Conservation (phyloP, 2,888 invertebrate genomes). For the Nomada goodeniana region DNA sequence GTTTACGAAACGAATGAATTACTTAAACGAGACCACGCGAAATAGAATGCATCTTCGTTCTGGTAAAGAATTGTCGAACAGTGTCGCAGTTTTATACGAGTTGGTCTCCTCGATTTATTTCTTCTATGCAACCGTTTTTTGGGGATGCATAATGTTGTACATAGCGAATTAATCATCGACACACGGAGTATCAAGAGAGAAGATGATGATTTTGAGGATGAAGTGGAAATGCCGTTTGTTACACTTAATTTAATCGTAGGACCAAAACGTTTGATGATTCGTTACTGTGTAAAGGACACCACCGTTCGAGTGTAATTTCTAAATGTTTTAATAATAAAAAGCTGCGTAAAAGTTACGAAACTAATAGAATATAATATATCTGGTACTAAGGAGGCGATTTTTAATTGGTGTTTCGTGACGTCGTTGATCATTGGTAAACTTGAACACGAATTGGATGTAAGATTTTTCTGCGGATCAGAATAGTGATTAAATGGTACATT, state of each 20-base stretch:
- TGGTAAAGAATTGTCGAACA: conserved; percentile 7
- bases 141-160: conserved; percentile 68
- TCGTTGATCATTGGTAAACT: not conserved
- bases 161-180: conserved; percentile 69
- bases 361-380: no score
- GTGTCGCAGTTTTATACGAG: conserved; percentile 60
- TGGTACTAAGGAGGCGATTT: not conserved
- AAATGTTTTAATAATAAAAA: conserved; percentile 83
- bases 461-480: no score
- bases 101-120: conserved; percentile 30
- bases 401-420: not conserved
- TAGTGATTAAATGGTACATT: no score
- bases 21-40: not conserved
- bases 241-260: conserved; percentile 79
- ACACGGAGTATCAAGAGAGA: conserved; percentile 49
- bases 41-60: not conserved
- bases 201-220: not conserved
- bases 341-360: conserved; percentile 49
- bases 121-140: conserved; percentile 45
- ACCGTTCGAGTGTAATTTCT: conserved; percentile 81
- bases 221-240: conserved; percentile 68
- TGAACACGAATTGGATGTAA: no score
- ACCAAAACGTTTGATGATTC: conserved; percentile 75
- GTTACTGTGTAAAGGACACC: conserved; percentile 73
- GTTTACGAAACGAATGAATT: conserved; percentile 5